Evolutionary conservation across 2,113 vertebrate genomes (phyloP).

Genomic region (Corydoras maculifer): DNA sequence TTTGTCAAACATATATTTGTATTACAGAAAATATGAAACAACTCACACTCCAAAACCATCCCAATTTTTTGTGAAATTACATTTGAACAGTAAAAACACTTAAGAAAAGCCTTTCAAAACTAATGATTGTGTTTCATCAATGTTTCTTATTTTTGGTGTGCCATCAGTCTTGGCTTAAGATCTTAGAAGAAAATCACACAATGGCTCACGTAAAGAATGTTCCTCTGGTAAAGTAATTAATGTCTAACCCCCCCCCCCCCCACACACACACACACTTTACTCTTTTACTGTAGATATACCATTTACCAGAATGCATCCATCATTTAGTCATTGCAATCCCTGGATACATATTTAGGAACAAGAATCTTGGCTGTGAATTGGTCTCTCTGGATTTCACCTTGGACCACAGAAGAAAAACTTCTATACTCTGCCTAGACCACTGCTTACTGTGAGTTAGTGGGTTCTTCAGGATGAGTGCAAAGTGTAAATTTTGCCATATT

Average conservation of each 20-base stretch:
- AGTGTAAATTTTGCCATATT: no score
- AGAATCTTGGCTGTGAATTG: background rate
- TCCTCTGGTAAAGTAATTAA: conserved; percentile 33
- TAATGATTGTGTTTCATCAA: no score
- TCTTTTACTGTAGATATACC: conserved; percentile 18
- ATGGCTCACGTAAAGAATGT: conserved; percentile 18
- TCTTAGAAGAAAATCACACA: conserved; percentile 3
- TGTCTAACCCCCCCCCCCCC: conserved; percentile 6
- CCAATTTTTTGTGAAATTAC: no score
- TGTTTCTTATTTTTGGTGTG: no score
- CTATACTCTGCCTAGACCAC: background rate
- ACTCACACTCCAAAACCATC: no score
- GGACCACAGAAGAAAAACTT: conserved; percentile 33
- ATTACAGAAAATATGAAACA: no score
- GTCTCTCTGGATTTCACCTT: conserved; percentile 28
- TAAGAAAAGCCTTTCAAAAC: no score
- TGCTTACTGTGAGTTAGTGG: no score
- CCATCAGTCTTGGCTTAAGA: background rate
- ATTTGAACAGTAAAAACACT: no score
- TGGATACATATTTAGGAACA: conserved; percentile 20
- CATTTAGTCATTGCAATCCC: conserved; percentile 29
- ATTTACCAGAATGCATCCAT: conserved; percentile 36
- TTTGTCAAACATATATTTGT: no score
- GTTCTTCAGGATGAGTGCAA: no score
- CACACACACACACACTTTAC: background rate